A percentile compares a stretch with the other conserved stretches of the same genome.
Evolutionary conservation across 2,888 invertebrate genomes (phyloP).

Genomic region (Amiota communis): DNA sequence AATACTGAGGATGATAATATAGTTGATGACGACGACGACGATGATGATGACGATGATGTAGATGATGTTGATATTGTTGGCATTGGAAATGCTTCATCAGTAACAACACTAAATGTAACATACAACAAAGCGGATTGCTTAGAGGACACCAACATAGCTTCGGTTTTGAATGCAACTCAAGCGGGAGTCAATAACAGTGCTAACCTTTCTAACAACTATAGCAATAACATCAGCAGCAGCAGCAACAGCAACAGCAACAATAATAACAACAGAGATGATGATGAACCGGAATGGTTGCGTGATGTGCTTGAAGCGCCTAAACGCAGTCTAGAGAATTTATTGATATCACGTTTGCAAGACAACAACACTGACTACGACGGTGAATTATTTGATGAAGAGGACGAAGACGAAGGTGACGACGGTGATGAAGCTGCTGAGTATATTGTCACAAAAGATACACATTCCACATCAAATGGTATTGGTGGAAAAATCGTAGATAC

Average conservation of each 20-base stretch:
- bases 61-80: conserved; percentile 65
- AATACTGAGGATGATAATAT: conserved; percentile 33
- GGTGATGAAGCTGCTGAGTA: conserved; percentile 1
- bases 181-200: no score
- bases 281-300: conserved; percentile 76
- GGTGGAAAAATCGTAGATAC: conserved; percentile 59
- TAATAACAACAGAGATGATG: conserved; percentile 68
- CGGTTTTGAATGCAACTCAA: conserved; percentile 19
- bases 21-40: conserved; percentile 43
- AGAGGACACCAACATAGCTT: conserved; percentile 48
- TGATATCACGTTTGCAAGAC: conserved; percentile 52
- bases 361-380: conserved; percentile 30
- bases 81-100: conserved; percentile 55
- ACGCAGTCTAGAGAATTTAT: conserved; percentile 69
- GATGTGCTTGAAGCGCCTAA: conserved; percentile 77
- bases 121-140: conserved; percentile 57
- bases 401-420: conserved; percentile 19
- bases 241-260: conserved; percentile 74
- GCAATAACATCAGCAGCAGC: conserved; percentile 72
- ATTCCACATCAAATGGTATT: conserved; percentile 31
- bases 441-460: conserved; percentile 31
- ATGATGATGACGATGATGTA: conserved; percentile 65
- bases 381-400: conserved; percentile 14
- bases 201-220: conserved; percentile 52
- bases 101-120: conserved; percentile 10